These are phyloP conservation scores for Bradypus variegatus DNA, from an alignment of 2,797 vertebrate genomes.

Conservation along the genomic window DNA sequence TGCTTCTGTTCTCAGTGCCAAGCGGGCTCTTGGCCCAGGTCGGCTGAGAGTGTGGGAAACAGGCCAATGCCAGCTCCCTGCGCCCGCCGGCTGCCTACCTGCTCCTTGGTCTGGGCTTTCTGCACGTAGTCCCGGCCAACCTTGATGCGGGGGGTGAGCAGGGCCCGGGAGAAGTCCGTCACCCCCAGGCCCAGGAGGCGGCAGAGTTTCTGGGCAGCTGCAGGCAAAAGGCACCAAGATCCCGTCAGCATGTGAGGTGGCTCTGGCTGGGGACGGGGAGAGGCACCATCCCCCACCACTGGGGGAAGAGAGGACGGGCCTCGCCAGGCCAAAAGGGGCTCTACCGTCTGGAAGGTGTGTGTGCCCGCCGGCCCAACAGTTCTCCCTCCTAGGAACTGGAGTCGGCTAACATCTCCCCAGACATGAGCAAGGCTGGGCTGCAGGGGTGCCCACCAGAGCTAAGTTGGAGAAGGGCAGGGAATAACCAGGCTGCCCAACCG, in stretches of 20 bases:
- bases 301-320: neutral
- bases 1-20: neutral
- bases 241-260: neutral
- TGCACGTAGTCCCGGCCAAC: constrained; percentile 92
- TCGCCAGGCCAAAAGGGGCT: neutral
- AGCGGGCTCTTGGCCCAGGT: too few species aligned
- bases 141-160: constrained; percentile 91
- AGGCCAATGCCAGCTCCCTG: too few species aligned
- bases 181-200: constrained; percentile 90
- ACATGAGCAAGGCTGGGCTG: neutral
- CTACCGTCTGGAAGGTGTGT: neutral
- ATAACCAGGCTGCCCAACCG: neutral
- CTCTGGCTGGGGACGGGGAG: rapidly evolving
- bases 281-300: rapidly evolving
- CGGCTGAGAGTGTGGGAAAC: too few species aligned
- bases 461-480: neutral
- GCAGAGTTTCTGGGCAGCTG: constrained; percentile 89
- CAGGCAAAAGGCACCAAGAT: neutral
- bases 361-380: neutral
- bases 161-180: constrained; percentile 88
- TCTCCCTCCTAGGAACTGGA: neutral
- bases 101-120: constrained; percentile 93
- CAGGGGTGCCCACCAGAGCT: neutral
- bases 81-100: constrained; percentile 68
- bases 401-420: neutral